These are phyloP conservation scores for human DNA, from an alignment of 2,113 vertebrate species.

Conservation along the genomic window GRCh38 chr7:115293001-115293500, in stretches of 20 bases:
- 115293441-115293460: neutral
- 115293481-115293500: neutral
- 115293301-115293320: neutral
- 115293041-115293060: neutral
- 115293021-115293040: neutral
- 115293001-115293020: neutral
- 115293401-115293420: neutral
- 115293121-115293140: neutral
- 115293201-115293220: neutral
- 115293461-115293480: neutral
- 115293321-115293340: too few relatives aligned
- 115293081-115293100: neutral
- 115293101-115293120: neutral
- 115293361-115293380: neutral
- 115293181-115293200: accelerated
- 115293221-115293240: too few relatives aligned
- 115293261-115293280: neutral
- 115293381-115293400: neutral
- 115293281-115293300: neutral
- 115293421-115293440: neutral
- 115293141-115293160: neutral
- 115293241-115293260: too few relatives aligned
- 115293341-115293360: neutral
- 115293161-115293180: neutral
- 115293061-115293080: neutral